These are phyloP conservation scores for Sympetrum striolatum DNA, from an alignment of 2,888 invertebrate genomes.

Conservation along the genomic window DNA sequence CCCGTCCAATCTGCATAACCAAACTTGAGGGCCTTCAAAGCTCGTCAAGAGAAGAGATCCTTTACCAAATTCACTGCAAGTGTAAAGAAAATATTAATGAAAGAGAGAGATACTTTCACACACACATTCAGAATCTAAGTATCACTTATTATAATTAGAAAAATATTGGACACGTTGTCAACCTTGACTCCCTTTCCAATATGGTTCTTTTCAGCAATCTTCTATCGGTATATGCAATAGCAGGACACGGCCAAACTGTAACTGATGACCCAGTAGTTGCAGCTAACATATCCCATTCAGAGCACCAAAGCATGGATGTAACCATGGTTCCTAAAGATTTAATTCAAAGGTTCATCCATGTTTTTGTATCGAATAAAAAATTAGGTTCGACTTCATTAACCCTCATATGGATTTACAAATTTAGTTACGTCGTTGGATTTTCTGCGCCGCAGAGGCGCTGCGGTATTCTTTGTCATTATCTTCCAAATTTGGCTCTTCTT, in stretches of 20 bases:
- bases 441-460: too few species aligned
- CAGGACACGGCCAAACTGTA: constrained; percentile 83
- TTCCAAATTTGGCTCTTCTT: too few species aligned
- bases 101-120: not conserved
- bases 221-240: constrained; percentile 74
- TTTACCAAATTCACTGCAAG: constrained; percentile 81
- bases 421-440: too few species aligned
- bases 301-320: constrained; percentile 73
- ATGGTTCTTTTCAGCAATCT: constrained; percentile 67
- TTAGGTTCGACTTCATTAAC: not conserved
- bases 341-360: not conserved
- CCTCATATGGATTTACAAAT: too few species aligned
- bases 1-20: constrained; percentile 87
- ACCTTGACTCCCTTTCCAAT: constrained; percentile 61
- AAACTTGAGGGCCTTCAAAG: constrained; percentile 84
- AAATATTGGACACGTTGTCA: too few species aligned
- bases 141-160: too few species aligned
- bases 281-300: constrained; percentile 78
- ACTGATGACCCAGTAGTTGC: constrained; percentile 80
- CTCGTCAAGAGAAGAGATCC: constrained; percentile 76
- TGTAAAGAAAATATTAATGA: constrained; percentile 5
- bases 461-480: too few species aligned
- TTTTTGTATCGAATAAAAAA: constrained; percentile 45
- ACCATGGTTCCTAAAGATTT: constrained; percentile 67
- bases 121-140: too few species aligned